Base-by-base conservation (phyloP, 2,797 vertebrate genomes). In the Hydrophis major region DNA sequence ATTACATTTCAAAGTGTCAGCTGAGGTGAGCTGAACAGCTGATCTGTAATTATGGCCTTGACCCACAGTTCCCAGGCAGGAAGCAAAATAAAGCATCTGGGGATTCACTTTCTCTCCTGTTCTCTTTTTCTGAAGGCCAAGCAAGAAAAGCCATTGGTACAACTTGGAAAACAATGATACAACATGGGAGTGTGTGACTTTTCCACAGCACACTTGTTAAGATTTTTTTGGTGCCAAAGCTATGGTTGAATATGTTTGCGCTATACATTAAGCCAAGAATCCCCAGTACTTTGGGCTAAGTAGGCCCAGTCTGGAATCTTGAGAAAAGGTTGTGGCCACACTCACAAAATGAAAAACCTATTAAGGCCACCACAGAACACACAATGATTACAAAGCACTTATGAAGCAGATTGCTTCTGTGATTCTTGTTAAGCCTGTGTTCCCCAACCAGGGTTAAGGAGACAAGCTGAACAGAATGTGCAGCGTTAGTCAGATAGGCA, bases 1-100 rank as follows among this genome's bases (percentile, higher is more conserved):
- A 42, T 93, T 91, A 25, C 32, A 37, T 92, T 93, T 91, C 95
- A n/a, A 20, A 96, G 56, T 3, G 90, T 88, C 94, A 42, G 74
- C 0, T 7, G 10, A 57, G 16, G 89, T 0, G 90, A 95, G 56
- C 86, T 78, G 55, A 93, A 6, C 53, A 88, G 12, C 55, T 0
- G 1, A 50, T 37, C 53, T 28, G 2, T 27, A 93, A 86, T 10
- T 1, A 3, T 16, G 93, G 61, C 86, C 4, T 2, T 28, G 95
- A 94, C 93, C 93, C 8, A 2, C 92, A 92, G 78, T 92, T 91
- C 91, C 66, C 0, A 0, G 0, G 4, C 93, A 13, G 92, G 93
- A 61, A 60, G n/a, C 14, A 28, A 27, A 92, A 91, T 0, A 0
- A 22, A 2, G 74, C 50, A 86, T 27, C 4, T 0, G 6, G 59